Evolutionary conservation across 2,113 vertebrate genomes (phyloP).

Genomic region (Oriolus oriolus): DNA sequence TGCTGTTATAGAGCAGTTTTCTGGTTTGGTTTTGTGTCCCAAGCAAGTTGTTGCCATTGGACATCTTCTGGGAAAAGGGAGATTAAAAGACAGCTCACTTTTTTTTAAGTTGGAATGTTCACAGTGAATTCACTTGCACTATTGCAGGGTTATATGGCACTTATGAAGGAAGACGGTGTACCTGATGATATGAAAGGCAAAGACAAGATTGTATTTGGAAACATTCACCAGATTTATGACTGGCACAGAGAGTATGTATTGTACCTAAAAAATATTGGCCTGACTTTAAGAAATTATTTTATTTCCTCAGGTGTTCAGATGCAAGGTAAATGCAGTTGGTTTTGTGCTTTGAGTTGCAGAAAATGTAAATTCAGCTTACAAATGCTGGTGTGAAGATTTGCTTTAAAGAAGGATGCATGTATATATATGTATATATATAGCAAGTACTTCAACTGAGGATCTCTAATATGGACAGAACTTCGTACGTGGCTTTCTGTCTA

Average conservation of each 20-base stretch:
- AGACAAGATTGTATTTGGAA: slow-evolving; percentile 98
- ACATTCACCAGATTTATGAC: slow-evolving; percentile 97
- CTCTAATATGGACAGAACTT: background rate
- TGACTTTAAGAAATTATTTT: background rate
- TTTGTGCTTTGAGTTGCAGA: background rate
- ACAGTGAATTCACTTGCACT: background rate
- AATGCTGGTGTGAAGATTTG: background rate
- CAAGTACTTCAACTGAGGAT: background rate
- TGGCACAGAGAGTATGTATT: slow-evolving; percentile 96
- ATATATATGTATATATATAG: background rate
- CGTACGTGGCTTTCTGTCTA: background rate
- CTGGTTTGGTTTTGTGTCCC: background rate
- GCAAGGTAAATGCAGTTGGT: background rate
- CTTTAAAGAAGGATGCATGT: background rate
- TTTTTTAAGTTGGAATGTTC: background rate
- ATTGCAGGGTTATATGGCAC: slow-evolving; percentile 91
- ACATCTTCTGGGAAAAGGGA: background rate
- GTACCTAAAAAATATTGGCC: background rate
- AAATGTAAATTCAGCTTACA: background rate
- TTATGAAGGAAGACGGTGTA: slow-evolving; percentile 95
- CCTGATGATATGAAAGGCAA: slow-evolving; percentile 99
- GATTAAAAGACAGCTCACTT: background rate
- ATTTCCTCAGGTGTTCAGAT: background rate
- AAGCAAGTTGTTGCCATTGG: background rate
- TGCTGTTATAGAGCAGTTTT: background rate